phyloP scores from a whole-genome alignment of 2,888 invertebrate genomes.

The Drosophila falleni region DNA sequence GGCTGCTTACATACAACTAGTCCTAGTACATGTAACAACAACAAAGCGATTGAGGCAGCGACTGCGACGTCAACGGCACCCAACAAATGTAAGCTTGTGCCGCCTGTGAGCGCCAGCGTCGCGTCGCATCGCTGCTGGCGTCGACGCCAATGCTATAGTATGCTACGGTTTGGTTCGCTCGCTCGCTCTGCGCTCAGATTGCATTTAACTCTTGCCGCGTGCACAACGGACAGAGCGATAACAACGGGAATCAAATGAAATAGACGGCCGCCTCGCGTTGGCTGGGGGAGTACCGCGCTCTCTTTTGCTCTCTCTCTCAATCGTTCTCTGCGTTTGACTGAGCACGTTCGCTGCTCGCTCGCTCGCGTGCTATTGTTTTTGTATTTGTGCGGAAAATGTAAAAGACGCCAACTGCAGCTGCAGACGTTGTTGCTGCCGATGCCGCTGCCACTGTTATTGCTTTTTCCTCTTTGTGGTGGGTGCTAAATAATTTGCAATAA shows the following conservation, averaged over 20 bases:
- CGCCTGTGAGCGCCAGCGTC: slow-evolving; percentile 28
- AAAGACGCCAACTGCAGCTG: slow-evolving; percentile 61
- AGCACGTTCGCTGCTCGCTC: slow-evolving; percentile 19
- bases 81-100: slow-evolving; percentile 26
- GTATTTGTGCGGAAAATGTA: slow-evolving; percentile 58
- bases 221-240: slow-evolving; percentile 68
- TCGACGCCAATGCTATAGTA: slow-evolving; percentile 38
- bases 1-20: slow-evolving; percentile 27
- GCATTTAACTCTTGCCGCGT: slow-evolving; percentile 81
- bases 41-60: slow-evolving; percentile 18
- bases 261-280: slow-evolving; percentile 54
- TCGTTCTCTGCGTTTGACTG: slow-evolving; percentile 32
- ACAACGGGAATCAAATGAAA: slow-evolving; percentile 42
- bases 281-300: slow-evolving; percentile 57
- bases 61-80: slow-evolving; percentile 29
- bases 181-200: slow-evolving; percentile 65
- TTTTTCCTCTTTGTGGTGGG: slow-evolving; percentile 50
- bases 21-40: slow-evolving; percentile 18
- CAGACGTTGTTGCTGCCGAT: slow-evolving; percentile 32
- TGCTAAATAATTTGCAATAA: slow-evolving; percentile 55
- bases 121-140: slow-evolving; percentile 28
- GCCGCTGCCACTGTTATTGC: slow-evolving; percentile 15
- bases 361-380: slow-evolving; percentile 46
- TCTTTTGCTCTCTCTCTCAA: slow-evolving; percentile 39
- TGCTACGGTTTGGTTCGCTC: slow-evolving; percentile 40